Evolutionary conservation across 1,140 invertebrate species (phyloP), one percentile per base, ranked within the genome.

Genomic region (Tribolium madens): DNA sequence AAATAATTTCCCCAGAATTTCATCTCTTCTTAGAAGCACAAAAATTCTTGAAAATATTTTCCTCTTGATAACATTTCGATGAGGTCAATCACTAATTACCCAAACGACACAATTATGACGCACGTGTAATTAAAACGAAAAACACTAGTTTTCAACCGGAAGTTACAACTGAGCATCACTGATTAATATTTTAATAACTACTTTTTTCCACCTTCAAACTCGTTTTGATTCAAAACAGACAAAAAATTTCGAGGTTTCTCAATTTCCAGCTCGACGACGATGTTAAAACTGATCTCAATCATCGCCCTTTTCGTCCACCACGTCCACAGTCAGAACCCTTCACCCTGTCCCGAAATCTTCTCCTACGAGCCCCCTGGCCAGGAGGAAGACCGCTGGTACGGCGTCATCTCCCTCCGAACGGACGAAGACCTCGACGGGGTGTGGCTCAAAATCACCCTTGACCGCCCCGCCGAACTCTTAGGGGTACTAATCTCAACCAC

Each of bases 301-400:
- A 42, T 42, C n/a, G 2, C 9, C 7, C 9, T 64, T 13, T 18
- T 64, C 9, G 53, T 26, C 31, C 57, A 36, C 10, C 12, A 12
- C 14, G 18, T 36, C 33, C 10, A 0, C 3, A n/a, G 13, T 12
- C 68, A 71, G 10, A 71, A 71, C n/a, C 68, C 68, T 2, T 86
- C 85, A 4, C 86, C 87, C 0, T 88, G 87, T 81, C 85, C 87
- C 13, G 57, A 85, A n/a, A 83, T 86, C 7, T 88, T 88, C 75
- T 75, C 76, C 10, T 89, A 88, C 73, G 82, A 86, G 76, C 76
- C 57, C 0, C 82, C 85, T 21, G 78, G 82, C 0, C 74, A 21
- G 0, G 84, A 88, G 69, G 77, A 83, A 0, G 78, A 78, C 2
- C 81, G 83, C 10, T 83, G 84, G 76, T 84, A 87, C 76, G 83